Conservation (phyloP, 2,113 vertebrate species). For the Ageneiosus marmoratus region DNA sequence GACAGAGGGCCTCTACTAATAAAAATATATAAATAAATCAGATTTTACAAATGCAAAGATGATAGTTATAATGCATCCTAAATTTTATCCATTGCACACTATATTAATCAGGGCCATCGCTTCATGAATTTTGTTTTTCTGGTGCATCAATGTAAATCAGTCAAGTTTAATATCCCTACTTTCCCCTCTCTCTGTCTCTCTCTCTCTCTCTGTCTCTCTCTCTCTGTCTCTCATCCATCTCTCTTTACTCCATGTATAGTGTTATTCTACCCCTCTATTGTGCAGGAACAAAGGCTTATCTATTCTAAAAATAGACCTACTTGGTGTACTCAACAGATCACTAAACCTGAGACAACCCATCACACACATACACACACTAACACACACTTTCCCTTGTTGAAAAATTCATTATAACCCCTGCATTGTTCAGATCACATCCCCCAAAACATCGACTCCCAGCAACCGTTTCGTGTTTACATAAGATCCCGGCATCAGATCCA, state of each 20-base stretch:
- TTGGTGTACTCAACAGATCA: slow-evolving; percentile 28
- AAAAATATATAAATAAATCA: no score
- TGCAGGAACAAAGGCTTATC: slow-evolving; percentile 32
- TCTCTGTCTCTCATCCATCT: neutral
- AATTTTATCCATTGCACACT: no score
- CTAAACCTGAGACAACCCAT: slow-evolving; percentile 28
- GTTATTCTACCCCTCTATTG: slow-evolving; percentile 35
- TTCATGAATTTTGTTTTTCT: no score
- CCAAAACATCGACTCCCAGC: neutral
- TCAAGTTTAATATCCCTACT: no score
- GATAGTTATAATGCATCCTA: no score
- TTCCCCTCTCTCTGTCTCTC: neutral
- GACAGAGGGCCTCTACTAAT: no score
- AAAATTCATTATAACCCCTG: neutral
- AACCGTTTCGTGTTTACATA: neutral
- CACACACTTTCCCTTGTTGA: neutral
- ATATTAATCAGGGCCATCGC: no score
- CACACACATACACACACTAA: neutral
- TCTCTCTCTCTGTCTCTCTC: neutral
- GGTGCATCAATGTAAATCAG: no score
- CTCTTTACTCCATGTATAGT: slow-evolving; percentile 10
- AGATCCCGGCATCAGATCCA: neutral
- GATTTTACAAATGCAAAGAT: no score
- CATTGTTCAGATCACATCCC: neutral
- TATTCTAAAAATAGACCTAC: slow-evolving; percentile 27